A percentile compares a stretch with the other conserved stretches of the same genome.
Conservation (phyloP, 2,797 vertebrate genomes). For the Lagodon rhomboides region DNA sequence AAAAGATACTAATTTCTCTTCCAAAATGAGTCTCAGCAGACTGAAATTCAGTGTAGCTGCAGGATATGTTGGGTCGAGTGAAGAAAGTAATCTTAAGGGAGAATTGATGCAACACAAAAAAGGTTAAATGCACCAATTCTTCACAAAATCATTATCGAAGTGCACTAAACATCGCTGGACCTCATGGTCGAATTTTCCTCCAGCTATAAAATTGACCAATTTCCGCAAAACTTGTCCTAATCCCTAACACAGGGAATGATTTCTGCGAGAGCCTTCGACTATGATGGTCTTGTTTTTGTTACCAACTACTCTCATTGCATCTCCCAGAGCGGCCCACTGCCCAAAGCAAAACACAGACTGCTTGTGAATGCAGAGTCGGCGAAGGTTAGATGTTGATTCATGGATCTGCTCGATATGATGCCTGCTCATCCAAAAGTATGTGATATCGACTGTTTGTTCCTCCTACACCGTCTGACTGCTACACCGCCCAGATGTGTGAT, state of each 20-base stretch:
- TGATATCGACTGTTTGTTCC: slow-evolving; percentile 55
- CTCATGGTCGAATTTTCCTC: neutral
- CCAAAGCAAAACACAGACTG: slow-evolving; percentile 21
- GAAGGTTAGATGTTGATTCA: slow-evolving; percentile 54
- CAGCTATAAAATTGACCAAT: neutral
- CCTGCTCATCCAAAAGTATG: slow-evolving; percentile 50
- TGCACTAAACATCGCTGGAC: neutral
- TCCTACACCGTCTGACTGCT: slow-evolving; percentile 34
- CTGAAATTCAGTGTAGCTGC: neutral
- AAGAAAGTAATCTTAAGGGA: neutral
- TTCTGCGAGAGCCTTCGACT: slow-evolving; percentile 4
- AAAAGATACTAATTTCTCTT: neutral
- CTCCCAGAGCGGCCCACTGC: neutral
- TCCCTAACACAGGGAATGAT: slow-evolving; percentile 2
- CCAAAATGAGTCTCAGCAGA: neutral
- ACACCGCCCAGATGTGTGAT: slow-evolving; percentile 16
- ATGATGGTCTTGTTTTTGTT: slow-evolving; percentile 18
- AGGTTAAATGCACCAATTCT: slow-evolving; percentile 6
- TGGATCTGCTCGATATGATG: slow-evolving; percentile 47
- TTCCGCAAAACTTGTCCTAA: slow-evolving; percentile 1
- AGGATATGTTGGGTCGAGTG: neutral
- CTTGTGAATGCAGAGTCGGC: slow-evolving; percentile 11
- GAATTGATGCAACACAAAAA: neutral
- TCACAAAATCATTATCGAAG: slow-evolving; percentile 11
- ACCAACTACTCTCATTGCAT: slow-evolving; percentile 9